Evolutionary conservation across 2,797 vertebrate species (phyloP).

Genomic region (Pagetopsis macropterus): DNA sequence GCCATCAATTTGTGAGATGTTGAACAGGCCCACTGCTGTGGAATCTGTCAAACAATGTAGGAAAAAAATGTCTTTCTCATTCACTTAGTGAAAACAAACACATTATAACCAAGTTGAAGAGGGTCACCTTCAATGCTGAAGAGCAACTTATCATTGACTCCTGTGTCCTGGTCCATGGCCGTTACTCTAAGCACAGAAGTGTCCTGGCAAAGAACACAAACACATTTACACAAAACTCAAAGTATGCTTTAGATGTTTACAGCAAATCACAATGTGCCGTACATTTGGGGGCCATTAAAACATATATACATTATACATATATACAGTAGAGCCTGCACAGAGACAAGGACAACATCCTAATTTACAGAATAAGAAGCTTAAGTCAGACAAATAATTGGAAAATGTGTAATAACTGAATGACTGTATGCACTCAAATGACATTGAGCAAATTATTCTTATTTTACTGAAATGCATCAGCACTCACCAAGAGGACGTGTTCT

Average conservation of each 20-base stretch:
- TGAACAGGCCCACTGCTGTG: conserved; percentile 72
- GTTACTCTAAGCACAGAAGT: conserved; percentile 78
- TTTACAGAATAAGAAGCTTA: background rate
- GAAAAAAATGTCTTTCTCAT: background rate
- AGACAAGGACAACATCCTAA: background rate
- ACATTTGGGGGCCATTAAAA: background rate
- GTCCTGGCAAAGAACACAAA: conserved; percentile 72
- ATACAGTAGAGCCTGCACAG: background rate
- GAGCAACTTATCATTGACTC: conserved; percentile 81
- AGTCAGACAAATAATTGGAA: background rate
- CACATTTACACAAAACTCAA: conserved; percentile 2
- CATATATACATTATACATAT: no score
- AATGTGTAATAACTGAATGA: background rate
- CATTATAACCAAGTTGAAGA: background rate
- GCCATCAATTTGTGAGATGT: conserved; percentile 71
- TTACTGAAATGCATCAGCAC: conserved; percentile 29
- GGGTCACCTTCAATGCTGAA: conserved; percentile 89
- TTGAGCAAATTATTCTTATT: background rate
- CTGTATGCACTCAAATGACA: background rate
- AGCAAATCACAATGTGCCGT: background rate
- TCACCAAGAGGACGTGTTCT: conserved; percentile 83
- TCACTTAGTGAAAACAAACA: background rate
- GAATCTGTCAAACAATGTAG: conserved; percentile 57
- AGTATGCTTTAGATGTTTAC: background rate
- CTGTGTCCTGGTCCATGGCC: conserved; percentile 88